phyloP scores from a whole-genome alignment of 2,113 vertebrate species.

The Plecotus auritus region DNA sequence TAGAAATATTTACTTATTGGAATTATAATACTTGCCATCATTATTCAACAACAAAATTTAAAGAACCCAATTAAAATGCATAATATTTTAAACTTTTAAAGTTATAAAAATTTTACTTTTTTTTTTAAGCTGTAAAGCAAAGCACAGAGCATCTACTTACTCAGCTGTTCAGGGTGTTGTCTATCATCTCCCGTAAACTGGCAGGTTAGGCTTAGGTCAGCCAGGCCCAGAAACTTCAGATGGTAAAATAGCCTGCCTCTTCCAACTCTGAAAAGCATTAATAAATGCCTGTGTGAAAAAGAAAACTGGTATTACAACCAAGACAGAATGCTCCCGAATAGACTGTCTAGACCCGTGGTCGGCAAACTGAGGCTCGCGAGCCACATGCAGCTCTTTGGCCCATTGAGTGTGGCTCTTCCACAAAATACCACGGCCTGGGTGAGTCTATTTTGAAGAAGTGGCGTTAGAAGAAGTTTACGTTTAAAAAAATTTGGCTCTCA shows the following conservation, averaged over 20 bases:
- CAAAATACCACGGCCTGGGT: too few relatives aligned
- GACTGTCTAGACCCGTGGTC: neutral
- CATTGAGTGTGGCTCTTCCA: too few relatives aligned
- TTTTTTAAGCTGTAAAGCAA: neutral
- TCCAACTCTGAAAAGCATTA: neutral
- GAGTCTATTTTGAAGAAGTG: too few relatives aligned
- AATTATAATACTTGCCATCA: neutral
- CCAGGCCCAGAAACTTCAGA: neutral
- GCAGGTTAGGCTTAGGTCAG: neutral
- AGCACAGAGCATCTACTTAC: conserved; percentile 22
- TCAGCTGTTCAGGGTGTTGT: neutral
- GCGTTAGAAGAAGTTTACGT: too few relatives aligned
- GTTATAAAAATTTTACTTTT: neutral
- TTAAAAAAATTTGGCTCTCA: too few relatives aligned
- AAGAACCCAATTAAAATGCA: conserved; percentile 35
- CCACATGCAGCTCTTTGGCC: too few relatives aligned
- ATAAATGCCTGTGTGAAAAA: neutral
- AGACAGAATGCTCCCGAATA: neutral
- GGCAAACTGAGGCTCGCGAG: too few relatives aligned
- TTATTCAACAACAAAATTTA: conserved; percentile 5
- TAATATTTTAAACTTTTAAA: conserved; percentile 19
- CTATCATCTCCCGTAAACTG: neutral
- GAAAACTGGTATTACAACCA: neutral
- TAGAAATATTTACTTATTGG: conserved; percentile 3
- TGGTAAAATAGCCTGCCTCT: neutral